phyloP scores from a whole-genome alignment of 2,888 invertebrate species.

The Mythimna loreyi region DNA sequence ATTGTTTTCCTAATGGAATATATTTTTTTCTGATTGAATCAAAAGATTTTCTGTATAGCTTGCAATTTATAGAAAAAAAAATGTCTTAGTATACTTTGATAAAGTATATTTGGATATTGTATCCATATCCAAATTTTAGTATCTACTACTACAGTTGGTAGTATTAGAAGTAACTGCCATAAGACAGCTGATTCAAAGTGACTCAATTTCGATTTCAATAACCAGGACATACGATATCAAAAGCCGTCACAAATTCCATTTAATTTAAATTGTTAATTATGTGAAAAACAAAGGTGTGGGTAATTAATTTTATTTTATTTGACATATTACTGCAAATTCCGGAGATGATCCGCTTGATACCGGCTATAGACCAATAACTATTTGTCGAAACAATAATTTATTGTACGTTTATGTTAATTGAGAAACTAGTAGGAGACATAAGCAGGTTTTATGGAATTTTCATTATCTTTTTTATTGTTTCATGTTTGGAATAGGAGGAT shows the following conservation, averaged over 20 bases:
- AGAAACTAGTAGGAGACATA: constrained; percentile 81
- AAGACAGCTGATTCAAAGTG: constrained; percentile 19
- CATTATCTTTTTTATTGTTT: constrained; percentile 85
- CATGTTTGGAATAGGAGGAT: constrained; percentile 74
- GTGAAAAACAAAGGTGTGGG: constrained; percentile 71
- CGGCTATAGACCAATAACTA: constrained; percentile 82
- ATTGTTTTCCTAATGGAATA: constrained; percentile 20
- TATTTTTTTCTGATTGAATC: not conserved
- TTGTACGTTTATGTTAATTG: constrained; percentile 82
- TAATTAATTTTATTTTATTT: constrained; percentile 80
- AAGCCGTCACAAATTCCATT: constrained; percentile 28
- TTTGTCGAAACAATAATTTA: constrained; percentile 89
- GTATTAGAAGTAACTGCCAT: not conserved
- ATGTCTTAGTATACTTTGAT: not conserved
- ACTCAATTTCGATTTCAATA: constrained; percentile 35
- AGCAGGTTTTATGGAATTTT: constrained; percentile 87
- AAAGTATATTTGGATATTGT: not conserved
- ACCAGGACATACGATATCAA: constrained; percentile 44
- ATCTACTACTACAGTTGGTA: not conserved
- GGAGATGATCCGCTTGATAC: constrained; percentile 72
- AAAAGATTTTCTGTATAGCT: not conserved
- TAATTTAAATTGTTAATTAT: constrained; percentile 59
- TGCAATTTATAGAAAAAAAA: not conserved
- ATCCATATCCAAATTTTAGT: not conserved
- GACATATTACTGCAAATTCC: constrained; percentile 78